phyloP scores from a whole-genome alignment of 1,140 invertebrate genomes.

The Oedothorax gibbosus region DNA sequence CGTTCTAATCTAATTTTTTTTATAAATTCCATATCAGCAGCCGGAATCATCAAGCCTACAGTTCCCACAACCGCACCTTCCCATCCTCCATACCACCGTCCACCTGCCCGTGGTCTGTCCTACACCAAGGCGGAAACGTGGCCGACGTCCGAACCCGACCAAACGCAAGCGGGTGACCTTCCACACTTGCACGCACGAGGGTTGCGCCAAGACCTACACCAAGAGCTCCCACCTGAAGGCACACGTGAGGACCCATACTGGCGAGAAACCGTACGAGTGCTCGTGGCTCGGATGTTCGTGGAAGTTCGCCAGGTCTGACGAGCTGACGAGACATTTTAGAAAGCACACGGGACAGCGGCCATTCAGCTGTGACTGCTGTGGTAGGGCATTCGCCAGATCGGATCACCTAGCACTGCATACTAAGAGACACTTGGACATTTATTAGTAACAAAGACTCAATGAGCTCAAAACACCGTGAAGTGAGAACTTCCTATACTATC shows the following conservation, averaged over 20 bases:
- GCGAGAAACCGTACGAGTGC: conserved; percentile 84
- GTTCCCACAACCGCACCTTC: neutral
- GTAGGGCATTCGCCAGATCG: conserved; percentile 72
- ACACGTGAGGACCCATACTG: conserved; percentile 81
- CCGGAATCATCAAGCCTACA: neutral
- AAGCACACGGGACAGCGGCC: conserved; percentile 73
- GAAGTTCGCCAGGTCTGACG: conserved; percentile 88
- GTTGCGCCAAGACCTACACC: conserved; percentile 72
- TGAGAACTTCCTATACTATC: too few relatives aligned
- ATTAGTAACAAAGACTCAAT: too few relatives aligned
- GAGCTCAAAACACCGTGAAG: too few relatives aligned
- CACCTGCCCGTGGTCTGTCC: conserved; percentile 71
- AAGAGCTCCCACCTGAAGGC: conserved; percentile 75
- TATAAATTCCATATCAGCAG: too few relatives aligned
- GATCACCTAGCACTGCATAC: conserved; percentile 97
- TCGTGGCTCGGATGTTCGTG: conserved; percentile 85
- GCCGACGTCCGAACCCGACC: conserved; percentile 82
- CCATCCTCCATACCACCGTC: too few relatives aligned
- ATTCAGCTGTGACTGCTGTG: conserved; percentile 24
- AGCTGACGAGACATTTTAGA: conserved; percentile 77
- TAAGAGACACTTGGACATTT: conserved; percentile 80
- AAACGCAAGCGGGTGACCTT: conserved; percentile 19
- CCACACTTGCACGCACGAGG: conserved; percentile 65
- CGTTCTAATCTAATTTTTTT: too few relatives aligned
- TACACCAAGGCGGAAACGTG: conserved; percentile 85